Evolutionary conservation across 1,140 invertebrate genomes (phyloP).

Genomic region (Drosophila grimshawi): DNA sequence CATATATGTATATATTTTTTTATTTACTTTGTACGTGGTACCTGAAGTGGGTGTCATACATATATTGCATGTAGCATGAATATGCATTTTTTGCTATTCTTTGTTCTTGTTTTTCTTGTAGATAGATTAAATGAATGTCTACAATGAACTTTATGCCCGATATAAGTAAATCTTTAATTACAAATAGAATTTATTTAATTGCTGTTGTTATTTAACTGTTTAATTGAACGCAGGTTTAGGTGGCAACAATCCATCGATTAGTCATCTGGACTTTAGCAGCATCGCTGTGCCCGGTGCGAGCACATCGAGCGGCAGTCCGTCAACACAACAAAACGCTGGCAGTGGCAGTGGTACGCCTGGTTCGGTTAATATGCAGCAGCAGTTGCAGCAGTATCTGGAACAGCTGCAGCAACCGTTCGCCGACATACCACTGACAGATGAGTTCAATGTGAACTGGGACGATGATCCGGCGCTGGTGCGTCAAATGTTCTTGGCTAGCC

Average conservation of each 20-base stretch:
- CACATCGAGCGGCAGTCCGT: slow-evolving; percentile 55
- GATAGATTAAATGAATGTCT: no score
- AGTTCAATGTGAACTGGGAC: slow-evolving; percentile 85
- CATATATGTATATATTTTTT: background rate
- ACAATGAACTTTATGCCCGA: background rate
- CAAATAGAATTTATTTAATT: no score
- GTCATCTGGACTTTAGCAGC: slow-evolving; percentile 91
- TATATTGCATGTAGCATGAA: background rate
- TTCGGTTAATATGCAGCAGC: slow-evolving; percentile 17
- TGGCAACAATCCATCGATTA: slow-evolving; percentile 51
- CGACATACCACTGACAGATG: slow-evolving; percentile 76
- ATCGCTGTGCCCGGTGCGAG: slow-evolving; percentile 90
- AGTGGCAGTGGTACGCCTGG: background rate
- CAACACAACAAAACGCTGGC: slow-evolving; percentile 23
- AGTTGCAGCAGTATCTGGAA: slow-evolving; percentile 85
- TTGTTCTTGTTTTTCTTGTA: background rate
- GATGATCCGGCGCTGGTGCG: slow-evolving; percentile 95
- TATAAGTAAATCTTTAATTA: background rate
- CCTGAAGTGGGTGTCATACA: background rate
- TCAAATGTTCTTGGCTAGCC: slow-evolving; percentile 96
- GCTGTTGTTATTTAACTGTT: no score
- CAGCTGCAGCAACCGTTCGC: slow-evolving; percentile 56
- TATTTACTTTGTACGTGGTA: background rate
- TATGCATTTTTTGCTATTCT: background rate
- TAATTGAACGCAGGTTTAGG: background rate